These are phyloP conservation scores for Pimephales promelas DNA, from an alignment of 2,113 vertebrate species.

Conservation along the genomic window DNA sequence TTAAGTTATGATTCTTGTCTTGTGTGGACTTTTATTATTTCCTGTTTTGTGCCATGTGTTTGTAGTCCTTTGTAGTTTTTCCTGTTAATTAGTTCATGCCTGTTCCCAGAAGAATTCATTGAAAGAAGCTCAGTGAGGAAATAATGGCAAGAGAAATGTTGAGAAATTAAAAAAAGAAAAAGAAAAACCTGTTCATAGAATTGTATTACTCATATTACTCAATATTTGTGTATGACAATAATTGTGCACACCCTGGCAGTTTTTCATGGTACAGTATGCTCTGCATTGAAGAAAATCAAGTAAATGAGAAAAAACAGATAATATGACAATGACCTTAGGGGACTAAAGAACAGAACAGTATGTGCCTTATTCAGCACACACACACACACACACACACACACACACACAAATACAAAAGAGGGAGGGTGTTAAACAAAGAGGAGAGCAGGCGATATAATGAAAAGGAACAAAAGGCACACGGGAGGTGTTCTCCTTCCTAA, in stretches of 20 bases:
- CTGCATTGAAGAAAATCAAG: background rate
- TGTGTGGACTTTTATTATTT: too few relatives aligned
- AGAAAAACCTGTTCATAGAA: too few relatives aligned
- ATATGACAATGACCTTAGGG: background rate
- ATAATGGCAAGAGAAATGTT: too few relatives aligned
- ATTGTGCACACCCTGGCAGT: background rate
- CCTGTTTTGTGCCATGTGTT: too few relatives aligned
- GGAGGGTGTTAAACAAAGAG: slow-evolving; percentile 23
- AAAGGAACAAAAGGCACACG: slow-evolving; percentile 23
- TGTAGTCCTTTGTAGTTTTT: too few relatives aligned
- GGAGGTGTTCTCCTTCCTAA: slow-evolving; percentile 37
- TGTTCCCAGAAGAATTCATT: too few relatives aligned
- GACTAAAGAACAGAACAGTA: background rate
- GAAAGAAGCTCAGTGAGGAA: too few relatives aligned
- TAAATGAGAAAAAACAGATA: slow-evolving; percentile 18
- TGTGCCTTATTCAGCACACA: background rate
- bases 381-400: too few relatives aligned
- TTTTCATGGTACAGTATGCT: background rate
- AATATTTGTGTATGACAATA: background rate
- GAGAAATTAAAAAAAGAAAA: too few relatives aligned
- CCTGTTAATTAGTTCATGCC: too few relatives aligned
- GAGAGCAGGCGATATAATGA: slow-evolving; percentile 25
- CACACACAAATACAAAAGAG: background rate
- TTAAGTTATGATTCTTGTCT: too few relatives aligned
- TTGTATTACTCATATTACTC: too few relatives aligned